phyloP scores from a whole-genome alignment of 2,888 invertebrate genomes.

The Vanessa cardui region DNA sequence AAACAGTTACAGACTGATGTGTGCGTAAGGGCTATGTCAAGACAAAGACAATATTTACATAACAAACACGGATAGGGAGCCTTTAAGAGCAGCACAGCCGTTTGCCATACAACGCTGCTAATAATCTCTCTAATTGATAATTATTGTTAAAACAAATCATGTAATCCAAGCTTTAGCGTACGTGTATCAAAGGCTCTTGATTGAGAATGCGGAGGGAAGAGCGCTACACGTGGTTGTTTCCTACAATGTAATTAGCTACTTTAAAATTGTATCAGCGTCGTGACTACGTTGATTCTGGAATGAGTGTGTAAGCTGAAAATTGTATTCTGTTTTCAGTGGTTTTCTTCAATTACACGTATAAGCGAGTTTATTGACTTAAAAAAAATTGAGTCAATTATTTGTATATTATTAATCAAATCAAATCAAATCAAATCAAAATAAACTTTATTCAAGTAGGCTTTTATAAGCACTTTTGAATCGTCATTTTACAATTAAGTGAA shows the following conservation, averaged over 20 bases:
- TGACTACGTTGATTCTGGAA: neutral
- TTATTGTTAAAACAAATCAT: neutral
- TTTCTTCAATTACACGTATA: neutral
- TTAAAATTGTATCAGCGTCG: neutral
- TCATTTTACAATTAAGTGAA: too few relatives aligned
- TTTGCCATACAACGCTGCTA: conserved; percentile 17
- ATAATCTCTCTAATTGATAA: conserved; percentile 9
- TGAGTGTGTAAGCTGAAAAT: neutral
- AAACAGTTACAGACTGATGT: conserved; percentile 45
- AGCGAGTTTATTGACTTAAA: too few relatives aligned
- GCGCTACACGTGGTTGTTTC: too few relatives aligned
- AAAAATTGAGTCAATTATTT: too few relatives aligned
- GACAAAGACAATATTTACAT: conserved; percentile 48
- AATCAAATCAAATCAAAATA: too few relatives aligned
- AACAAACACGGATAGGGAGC: conserved; percentile 42
- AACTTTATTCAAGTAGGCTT: too few relatives aligned
- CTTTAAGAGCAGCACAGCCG: conserved; percentile 23
- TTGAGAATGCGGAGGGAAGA: neutral
- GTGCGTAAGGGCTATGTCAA: conserved; percentile 42
- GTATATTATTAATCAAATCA: too few relatives aligned
- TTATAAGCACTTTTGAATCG: too few relatives aligned
- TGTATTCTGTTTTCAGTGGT: neutral
- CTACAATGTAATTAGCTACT: neutral
- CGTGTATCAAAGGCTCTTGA: neutral
- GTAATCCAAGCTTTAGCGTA: neutral